Base-by-base conservation (phyloP, 1,140 invertebrate genomes). In the Monomorium pharaonis region DNA sequence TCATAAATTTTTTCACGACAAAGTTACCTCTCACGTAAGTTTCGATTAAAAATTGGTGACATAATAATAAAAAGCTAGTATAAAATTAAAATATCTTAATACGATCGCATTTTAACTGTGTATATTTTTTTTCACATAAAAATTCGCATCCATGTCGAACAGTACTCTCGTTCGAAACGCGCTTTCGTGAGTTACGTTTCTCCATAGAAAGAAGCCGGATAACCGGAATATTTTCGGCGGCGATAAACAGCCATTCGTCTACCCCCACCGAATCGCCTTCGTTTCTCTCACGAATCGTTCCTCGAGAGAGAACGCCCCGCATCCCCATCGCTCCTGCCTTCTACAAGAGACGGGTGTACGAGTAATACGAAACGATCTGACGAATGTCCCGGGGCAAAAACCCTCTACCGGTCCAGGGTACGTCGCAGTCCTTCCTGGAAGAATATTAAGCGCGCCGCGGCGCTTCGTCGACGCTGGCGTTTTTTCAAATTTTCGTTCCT, bases 211-310 rank as follows among this genome's bases (percentile, higher is more conserved):
- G 78, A 30, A 76, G 56, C 33, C 72, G 84, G 84, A 67, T 86
- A 81, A 87, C 65, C 24, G 67, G 88, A 89, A 89, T 87, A 89
- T 89, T 89, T 89, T 89, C 88, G 77, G 84, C 70, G 80, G 69
- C 75, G 88, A 90, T 89, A 89, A 90, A 90, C 89, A 89, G 78
- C 80, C 88, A 87, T 90, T 87, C 85, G 85, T 89, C 88, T 87
- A 83, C n/a, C 56, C 88, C 78, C 56, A 14, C 44, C 51, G 21
- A 37, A 56, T 54, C 51, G 62, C 51, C 86, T 44, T 74, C 85
- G 74, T 78, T 89, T 86, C 85, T 89, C 86, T 74, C 37, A 58
- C 49, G 49, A 75, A 44, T 70, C 87, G 84, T 83, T 76, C 42
- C 44, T 63, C 86, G 56, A 58, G 44, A 44, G 49, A 33, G 33